Evolutionary conservation across 2,888 invertebrate species (phyloP).

Genomic region (Pocota personata): DNA sequence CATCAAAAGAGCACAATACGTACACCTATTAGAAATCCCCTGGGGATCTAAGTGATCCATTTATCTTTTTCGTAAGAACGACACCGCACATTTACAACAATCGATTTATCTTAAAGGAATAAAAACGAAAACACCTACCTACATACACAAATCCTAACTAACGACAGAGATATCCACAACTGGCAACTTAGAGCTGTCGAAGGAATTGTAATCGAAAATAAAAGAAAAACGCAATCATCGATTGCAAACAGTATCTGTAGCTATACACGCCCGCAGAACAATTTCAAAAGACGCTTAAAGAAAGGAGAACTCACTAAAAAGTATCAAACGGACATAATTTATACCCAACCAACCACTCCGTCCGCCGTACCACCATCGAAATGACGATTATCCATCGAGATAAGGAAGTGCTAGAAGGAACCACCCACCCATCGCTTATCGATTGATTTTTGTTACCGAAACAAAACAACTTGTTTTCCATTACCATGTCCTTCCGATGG

Average conservation of each 20-base stretch:
- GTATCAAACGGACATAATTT: constrained; percentile 74
- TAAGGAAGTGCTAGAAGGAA: constrained; percentile 69
- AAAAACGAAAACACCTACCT: constrained; percentile 22
- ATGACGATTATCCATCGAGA: constrained; percentile 67
- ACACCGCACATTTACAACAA: constrained; percentile 73
- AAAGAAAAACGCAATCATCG: constrained; percentile 65
- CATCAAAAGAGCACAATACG: constrained; percentile 50
- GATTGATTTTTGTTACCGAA: constrained; percentile 70
- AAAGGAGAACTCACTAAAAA: constrained; percentile 68
- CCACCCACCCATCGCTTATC: constrained; percentile 60
- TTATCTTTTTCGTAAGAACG: constrained; percentile 80
- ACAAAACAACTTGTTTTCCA: constrained; percentile 74
- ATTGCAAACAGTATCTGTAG: constrained; percentile 42
- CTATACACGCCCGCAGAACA: constrained; percentile 51
- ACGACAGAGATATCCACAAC: constrained; percentile 65
- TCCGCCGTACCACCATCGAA: constrained; percentile 12
- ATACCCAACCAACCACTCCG: constrained; percentile 48
- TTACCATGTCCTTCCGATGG: constrained; percentile 72
- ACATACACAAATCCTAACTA: constrained; percentile 50
- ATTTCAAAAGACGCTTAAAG: constrained; percentile 49
- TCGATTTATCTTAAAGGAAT: constrained; percentile 63
- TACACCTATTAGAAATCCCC: constrained; percentile 72
- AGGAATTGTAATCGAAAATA: constrained; percentile 65
- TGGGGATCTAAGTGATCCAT: constrained; percentile 81
- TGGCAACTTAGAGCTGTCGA: constrained; percentile 68